These are phyloP conservation scores for Dallia pectoralis DNA, from an alignment of 2,797 vertebrate species.

Conservation along the genomic window DNA sequence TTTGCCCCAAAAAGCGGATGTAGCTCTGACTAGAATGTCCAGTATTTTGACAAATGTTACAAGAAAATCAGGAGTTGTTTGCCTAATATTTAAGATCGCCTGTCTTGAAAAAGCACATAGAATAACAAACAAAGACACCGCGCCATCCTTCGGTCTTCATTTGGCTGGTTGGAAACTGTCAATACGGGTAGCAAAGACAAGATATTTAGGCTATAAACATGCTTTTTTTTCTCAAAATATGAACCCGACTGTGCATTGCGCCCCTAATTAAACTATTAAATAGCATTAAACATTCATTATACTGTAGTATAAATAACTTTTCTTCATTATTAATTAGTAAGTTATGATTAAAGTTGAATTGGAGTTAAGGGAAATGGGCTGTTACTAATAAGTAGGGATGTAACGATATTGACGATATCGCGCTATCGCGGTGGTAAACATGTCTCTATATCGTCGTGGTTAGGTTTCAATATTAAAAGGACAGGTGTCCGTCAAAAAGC, in stretches of 20 bases:
- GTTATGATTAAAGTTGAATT: background rate
- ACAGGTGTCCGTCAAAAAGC: no score
- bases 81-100: no score
- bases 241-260: background rate
- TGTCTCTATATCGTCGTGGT: no score
- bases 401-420: no score
- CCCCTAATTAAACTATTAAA: background rate
- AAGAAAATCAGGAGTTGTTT: no score
- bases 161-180: background rate
- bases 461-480: no score
- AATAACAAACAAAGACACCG: no score
- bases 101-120: no score
- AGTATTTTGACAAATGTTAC: no score
- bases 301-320: background rate
- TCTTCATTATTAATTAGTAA: background rate
- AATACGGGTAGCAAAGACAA: background rate
- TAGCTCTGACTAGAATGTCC: no score
- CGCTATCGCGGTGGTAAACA: no score
- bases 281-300: slow-evolving; percentile 2
- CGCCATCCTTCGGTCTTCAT: background rate
- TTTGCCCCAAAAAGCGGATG: no score
- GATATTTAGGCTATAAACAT: background rate
- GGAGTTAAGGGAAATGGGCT: slow-evolving; percentile 1
- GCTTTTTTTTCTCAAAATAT: background rate
- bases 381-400: background rate